Conservation (phyloP, 2,888 invertebrate species). For the Drosophila paranaensis region DNA sequence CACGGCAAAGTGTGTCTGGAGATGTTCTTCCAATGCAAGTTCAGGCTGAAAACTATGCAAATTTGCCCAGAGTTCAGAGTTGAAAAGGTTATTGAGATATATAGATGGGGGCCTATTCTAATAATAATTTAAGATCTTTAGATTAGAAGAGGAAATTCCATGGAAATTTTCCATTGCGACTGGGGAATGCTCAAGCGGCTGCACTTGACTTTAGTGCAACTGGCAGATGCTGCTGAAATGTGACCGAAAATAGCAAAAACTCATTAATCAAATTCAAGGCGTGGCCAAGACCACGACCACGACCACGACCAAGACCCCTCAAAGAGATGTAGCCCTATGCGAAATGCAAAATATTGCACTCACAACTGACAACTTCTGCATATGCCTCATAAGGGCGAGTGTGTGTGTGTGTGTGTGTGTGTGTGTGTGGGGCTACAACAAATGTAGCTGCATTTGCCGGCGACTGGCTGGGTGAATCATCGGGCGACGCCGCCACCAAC, state of each 20-base stretch:
- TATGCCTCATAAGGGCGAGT: slow-evolving; percentile 9
- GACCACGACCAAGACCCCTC: slow-evolving; percentile 37
- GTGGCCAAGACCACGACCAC: slow-evolving; percentile 37
- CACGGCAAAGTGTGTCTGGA: neutral
- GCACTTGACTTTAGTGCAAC: slow-evolving; percentile 48
- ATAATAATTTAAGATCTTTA: neutral
- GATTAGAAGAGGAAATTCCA: neutral
- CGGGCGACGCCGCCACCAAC: slow-evolving; percentile 40
- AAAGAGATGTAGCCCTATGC: slow-evolving; percentile 28
- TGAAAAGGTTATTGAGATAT: too few species aligned
- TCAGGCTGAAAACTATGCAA: neutral
- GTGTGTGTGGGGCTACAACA: slow-evolving; percentile 23
- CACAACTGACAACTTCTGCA: slow-evolving; percentile 22
- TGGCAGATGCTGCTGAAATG: slow-evolving; percentile 30
- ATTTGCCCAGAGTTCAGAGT: neutral
- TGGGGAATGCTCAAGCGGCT: slow-evolving; percentile 13
- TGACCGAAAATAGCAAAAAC: slow-evolving; percentile 65
- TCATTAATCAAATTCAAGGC: slow-evolving; percentile 65
- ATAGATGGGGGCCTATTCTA: too few species aligned
- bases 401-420: slow-evolving; percentile 2
- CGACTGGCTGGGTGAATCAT: slow-evolving; percentile 55
- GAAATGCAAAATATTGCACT: slow-evolving; percentile 44
- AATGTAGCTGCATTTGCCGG: slow-evolving; percentile 56
- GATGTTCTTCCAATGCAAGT: neutral
- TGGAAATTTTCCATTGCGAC: neutral